phyloP scores from a whole-genome alignment of 2,113 vertebrate genomes.

The Thunnus maccoyii region DNA sequence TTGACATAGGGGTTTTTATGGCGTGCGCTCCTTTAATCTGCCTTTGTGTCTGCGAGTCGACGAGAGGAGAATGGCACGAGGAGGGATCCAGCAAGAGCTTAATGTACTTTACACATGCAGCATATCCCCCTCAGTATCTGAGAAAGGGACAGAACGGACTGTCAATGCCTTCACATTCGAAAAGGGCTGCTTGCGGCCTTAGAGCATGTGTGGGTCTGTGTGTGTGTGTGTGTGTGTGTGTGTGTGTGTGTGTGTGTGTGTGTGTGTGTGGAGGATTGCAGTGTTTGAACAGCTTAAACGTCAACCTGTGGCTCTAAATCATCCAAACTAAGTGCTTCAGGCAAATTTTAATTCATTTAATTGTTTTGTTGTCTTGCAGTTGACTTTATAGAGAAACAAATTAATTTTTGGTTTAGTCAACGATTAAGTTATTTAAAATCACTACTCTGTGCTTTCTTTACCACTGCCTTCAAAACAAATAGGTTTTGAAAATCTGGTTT shows the following conservation, averaged over 20 bases:
- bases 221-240: neutral
- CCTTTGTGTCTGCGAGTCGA: constrained; percentile 77
- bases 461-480: neutral
- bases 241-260: neutral
- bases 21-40: constrained; percentile 73
- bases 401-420: neutral
- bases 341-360: constrained; percentile 3
- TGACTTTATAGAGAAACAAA: too few species aligned
- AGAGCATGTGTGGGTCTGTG: neutral
- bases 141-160: constrained; percentile 51
- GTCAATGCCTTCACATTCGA: constrained; percentile 40
- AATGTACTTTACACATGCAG: constrained; percentile 75
- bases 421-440: neutral
- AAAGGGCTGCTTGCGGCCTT: constrained; percentile 8
- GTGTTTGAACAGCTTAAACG: constrained; percentile 21
- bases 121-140: constrained; percentile 61
- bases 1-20: constrained; percentile 83
- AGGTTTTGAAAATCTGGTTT: too few species aligned
- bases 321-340: neutral
- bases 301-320: constrained; percentile 63
- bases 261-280: constrained; percentile 42
- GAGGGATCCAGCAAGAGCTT: constrained; percentile 76
- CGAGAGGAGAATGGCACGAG: constrained; percentile 79
- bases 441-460: neutral
- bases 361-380: neutral